phyloP scores from a whole-genome alignment of 2,888 invertebrate species.

The Trichacis sp. region DNA sequence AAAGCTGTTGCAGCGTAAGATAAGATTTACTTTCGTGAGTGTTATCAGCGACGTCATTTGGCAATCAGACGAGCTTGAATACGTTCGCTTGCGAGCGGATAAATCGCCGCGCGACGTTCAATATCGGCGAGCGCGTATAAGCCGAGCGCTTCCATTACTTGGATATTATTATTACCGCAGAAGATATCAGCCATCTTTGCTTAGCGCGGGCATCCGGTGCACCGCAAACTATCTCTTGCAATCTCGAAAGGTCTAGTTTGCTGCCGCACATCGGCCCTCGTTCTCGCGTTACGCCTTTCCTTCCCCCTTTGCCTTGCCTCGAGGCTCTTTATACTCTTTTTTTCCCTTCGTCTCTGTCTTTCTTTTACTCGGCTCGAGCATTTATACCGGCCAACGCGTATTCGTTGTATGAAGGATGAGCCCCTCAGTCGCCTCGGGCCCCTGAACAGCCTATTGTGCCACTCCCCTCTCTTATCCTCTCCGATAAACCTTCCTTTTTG shows the following conservation, averaged over 20 bases:
- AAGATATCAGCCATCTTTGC: slow-evolving; percentile 55
- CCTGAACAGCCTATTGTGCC: slow-evolving; percentile 7
- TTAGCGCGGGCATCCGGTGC: slow-evolving; percentile 53
- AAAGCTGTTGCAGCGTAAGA: no score
- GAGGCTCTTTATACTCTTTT: slow-evolving; percentile 35
- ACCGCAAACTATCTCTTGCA: slow-evolving; percentile 47
- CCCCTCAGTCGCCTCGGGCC: slow-evolving; percentile 17
- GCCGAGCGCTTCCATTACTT: slow-evolving; percentile 56
- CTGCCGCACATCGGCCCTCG: slow-evolving; percentile 40
- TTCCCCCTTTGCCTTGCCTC: slow-evolving; percentile 14
- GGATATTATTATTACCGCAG: slow-evolving; percentile 58
- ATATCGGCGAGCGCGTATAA: slow-evolving; percentile 5
- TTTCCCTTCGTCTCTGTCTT: slow-evolving; percentile 31
- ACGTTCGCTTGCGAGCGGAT: slow-evolving; percentile 20
- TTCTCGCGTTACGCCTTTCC: slow-evolving; percentile 20
- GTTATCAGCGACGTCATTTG: slow-evolving; percentile 27
- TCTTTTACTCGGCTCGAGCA: slow-evolving; percentile 14
- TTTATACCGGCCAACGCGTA: slow-evolving; percentile 5
- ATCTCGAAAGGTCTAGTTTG: slow-evolving; percentile 46
- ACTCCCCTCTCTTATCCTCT: slow-evolving; percentile 1
- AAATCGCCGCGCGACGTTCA: neutral
- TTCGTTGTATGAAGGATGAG: slow-evolving; percentile 8
- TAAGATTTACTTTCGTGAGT: no score
- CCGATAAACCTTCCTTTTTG: neutral
- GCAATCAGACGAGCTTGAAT: slow-evolving; percentile 37